Base-by-base conservation (phyloP, 2,888 invertebrate genomes). In the Polyploca ridens region DNA sequence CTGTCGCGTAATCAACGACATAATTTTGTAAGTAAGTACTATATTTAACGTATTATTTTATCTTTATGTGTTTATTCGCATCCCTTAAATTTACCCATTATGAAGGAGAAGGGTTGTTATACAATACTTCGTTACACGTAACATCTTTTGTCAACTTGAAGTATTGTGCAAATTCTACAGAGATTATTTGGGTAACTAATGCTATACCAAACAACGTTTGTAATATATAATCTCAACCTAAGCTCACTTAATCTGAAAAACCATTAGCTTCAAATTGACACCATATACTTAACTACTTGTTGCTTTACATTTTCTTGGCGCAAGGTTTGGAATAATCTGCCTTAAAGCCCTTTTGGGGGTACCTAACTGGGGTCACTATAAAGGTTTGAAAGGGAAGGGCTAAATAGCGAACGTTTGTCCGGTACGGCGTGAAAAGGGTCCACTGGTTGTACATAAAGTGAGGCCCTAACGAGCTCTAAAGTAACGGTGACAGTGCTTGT, bases 391-490 rank as follows among this genome's bases (percentile, higher is more conserved):
- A 76, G 77, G 77, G 75, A 72, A 64, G 65, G 66, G 66, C 77
- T 82, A 80, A 82, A 83, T 83, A 78, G 77, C 73, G 62, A 72
- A 63, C 78, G 78, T 83, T 83, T 82, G 76, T 81, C 75, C 77
- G 74, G 74, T 66, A 64, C 70, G 70, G 70, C 70, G 75, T 77
- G 75, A 82, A 82, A 82, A 78, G 80, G 77, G 71, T 70, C 69
- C 67, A 69, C 70, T 66, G 72, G 70, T 73, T 71, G 74, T 68
- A 76, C 75, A 76, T 76, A 76, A 74, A 82, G 67, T 72, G 74
- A 74, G 71, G 67, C 74, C 77, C 77, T 82, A 80, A 82, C 74
- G 81, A 75, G 73, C 69, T 71, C 71, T 66, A 62, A 73, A 73
- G 76, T 70, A 70, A 75, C 71, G 69, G 66, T 69, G 66, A 64